Conservation (phyloP, 2,113 vertebrate genomes). For the Dryoscopus gambensis region DNA sequence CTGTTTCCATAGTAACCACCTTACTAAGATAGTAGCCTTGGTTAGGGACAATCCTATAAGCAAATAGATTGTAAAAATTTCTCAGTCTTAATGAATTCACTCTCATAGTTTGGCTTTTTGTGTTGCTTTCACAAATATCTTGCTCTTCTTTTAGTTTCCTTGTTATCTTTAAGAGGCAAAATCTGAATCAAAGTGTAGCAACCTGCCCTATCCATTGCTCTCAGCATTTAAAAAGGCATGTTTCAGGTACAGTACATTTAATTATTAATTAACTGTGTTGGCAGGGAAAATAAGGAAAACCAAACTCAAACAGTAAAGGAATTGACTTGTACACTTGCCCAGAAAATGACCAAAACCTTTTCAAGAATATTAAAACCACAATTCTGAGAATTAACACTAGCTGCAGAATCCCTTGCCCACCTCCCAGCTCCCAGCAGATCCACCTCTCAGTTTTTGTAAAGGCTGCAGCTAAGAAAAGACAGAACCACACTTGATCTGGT, state of each 20-base stretch:
- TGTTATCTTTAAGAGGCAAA: not conserved
- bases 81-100: not conserved
- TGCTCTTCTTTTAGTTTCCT: not conserved
- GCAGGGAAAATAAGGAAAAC: not conserved
- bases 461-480: not conserved
- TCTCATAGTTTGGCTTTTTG: not conserved
- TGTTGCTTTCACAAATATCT: not conserved
- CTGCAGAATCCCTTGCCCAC: not conserved
- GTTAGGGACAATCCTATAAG: not conserved
- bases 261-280: not conserved
- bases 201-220: not conserved
- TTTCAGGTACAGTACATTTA: not conserved
- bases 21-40: not conserved
- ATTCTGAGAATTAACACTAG: not conserved
- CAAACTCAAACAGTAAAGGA: not conserved
- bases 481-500: not conserved
- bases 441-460: not conserved
- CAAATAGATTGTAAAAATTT: not conserved
- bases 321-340: not conserved
- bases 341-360: not conserved
- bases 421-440: not conserved
- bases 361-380: not conserved
- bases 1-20: conserved; percentile 56
- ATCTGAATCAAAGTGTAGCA: not conserved
- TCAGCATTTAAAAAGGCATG: not conserved